These are phyloP conservation scores for Plodia interpunctella DNA, from an alignment of 1,140 invertebrate species.

Conservation along the genomic window DNA sequence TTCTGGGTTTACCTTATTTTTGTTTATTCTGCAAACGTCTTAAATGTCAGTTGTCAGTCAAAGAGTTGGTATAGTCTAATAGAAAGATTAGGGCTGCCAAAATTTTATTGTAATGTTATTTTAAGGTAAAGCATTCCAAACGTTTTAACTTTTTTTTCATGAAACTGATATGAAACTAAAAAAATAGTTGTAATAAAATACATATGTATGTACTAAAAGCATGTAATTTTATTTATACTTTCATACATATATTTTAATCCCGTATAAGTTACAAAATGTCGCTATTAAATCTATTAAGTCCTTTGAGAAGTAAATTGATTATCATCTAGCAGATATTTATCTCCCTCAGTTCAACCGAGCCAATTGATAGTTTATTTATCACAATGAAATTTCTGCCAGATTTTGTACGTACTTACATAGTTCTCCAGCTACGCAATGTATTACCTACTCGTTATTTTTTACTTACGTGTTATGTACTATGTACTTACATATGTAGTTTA, in stretches of 20 bases:
- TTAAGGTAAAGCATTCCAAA: no score
- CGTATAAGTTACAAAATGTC: background rate
- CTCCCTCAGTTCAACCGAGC: slow-evolving; percentile 19
- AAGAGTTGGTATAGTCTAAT: no score
- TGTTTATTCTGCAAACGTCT: slow-evolving; percentile 66
- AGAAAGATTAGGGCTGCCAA: no score
- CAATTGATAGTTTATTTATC: slow-evolving; percentile 15
- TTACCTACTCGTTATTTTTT: background rate
- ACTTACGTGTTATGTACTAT: background rate
- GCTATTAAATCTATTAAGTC: background rate
- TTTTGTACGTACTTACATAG: no score
- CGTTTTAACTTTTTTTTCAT: no score
- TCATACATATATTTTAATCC: no score
- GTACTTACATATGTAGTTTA: no score
- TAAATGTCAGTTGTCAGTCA: slow-evolving; percentile 52
- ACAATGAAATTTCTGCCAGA: slow-evolving; percentile 3
- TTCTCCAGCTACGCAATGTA: background rate
- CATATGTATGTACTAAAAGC: background rate
- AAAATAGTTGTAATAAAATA: no score
- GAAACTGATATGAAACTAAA: no score
- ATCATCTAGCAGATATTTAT: slow-evolving; percentile 25
- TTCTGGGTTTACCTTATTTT: slow-evolving; percentile 54
- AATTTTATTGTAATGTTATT: no score
- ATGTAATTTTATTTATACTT: no score
- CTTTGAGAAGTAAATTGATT: slow-evolving; percentile 22